Conservation (phyloP, 2,797 vertebrate species). For the Sternarchorhynchus goeldii region DNA sequence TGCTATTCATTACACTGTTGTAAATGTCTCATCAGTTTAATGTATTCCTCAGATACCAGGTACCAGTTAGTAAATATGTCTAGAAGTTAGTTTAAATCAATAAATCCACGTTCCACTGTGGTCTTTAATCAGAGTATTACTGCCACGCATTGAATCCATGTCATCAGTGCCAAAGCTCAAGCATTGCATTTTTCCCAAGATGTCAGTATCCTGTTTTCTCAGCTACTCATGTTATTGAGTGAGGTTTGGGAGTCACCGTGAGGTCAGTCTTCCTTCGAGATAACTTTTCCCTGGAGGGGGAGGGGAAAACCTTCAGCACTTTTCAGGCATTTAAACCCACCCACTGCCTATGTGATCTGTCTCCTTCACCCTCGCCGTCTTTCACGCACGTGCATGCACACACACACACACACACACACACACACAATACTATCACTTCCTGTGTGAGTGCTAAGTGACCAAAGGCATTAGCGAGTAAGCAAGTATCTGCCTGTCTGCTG, state of each 20-base stretch:
- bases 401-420: conserved; percentile 34
- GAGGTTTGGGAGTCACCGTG: conserved; percentile 80
- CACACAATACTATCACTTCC: conserved; percentile 38
- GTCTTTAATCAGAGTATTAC: conserved; percentile 51
- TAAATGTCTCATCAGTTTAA: conserved; percentile 30
- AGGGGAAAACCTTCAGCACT: conserved; percentile 27
- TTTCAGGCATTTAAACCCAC: conserved; percentile 10
- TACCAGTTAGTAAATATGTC: conserved; percentile 43
- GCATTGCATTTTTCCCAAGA: conserved; percentile 73
- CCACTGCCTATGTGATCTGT: neutral
- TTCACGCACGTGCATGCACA: conserved; percentile 7
- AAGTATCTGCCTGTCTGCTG: conserved; percentile 1
- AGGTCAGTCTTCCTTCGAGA: conserved; percentile 86
- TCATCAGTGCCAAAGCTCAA: conserved; percentile 69
- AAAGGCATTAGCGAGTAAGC: neutral
- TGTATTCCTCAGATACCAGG: conserved; percentile 21
- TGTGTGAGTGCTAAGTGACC: conserved; percentile 32
- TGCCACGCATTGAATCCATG: conserved; percentile 46
- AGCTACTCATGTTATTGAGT: conserved; percentile 81
- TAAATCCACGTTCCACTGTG: conserved; percentile 36
- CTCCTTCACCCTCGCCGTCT: neutral
- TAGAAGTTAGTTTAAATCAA: neutral
- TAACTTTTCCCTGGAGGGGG: conserved; percentile 49
- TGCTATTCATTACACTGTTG: conserved; percentile 23
- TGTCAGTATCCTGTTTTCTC: conserved; percentile 80